Evolutionary conservation across 1,140 invertebrate species (phyloP), one percentile per base, ranked within the genome.

Genomic region (Leptinotarsa undecemlineata): DNA sequence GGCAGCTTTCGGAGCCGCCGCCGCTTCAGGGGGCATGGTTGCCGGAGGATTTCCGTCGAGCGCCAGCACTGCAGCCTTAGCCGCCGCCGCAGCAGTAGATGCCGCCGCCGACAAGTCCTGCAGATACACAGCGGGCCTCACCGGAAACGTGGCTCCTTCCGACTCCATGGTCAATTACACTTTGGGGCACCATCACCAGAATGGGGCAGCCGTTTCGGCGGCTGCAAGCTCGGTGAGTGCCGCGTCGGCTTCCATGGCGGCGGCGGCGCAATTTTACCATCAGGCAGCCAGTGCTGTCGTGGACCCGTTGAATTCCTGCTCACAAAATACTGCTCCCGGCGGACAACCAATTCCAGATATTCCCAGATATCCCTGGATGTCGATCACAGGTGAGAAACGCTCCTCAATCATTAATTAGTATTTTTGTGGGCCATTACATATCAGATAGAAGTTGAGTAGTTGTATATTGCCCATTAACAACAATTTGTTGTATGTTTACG

Each of bases 321-420:
- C 88, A 75, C 91, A 92, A 82, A 90, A 89, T 26, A 86, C 90
- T 47, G 82, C 91, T 82, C 86, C 91, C 79, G 89, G 91, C 81
- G 88, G 93, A 87, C 90, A 93, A 81, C 86, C 90, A 69, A 91
- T 94, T 79, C 94, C 94, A 47, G 93, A 95, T 86, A 94, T 96
- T 82, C 95, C 95, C 17, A 90, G 95, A 83, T 97, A 97, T 86
- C 95, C 96, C n/a, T 97, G 96, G 96, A 97, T 97, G 95, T 95
- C 95, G 80, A 95, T 97, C 85, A 96, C 95, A 89, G 96, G 96
- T 97, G 90, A 93, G 20, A 48, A 0, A 11, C 8, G 8, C 8
- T 42, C 2, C 11, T 42, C 8, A 11, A 11, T 42, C 33, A 8
- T 42, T 11, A 11, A 42, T 42, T 42, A 42, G 8, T 42, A 42